phyloP scores from a whole-genome alignment of 2,888 invertebrate genomes.

The Scaptomyza caliginosa region DNA sequence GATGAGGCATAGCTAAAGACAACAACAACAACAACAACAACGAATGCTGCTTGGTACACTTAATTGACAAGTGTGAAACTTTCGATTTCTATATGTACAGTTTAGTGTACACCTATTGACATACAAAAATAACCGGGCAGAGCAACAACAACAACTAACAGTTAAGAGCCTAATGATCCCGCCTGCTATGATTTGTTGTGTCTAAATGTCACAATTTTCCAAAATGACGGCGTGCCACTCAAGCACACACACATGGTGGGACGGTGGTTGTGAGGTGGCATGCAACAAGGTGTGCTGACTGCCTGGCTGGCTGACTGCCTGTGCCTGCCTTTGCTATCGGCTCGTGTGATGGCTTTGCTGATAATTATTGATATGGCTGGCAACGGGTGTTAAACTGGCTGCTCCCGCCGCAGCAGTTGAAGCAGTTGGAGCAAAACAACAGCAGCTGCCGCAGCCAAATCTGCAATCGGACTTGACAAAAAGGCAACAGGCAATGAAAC shows the following conservation, averaged over 20 bases:
- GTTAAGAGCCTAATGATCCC: constrained; percentile 62
- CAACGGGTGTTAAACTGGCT: constrained; percentile 51
- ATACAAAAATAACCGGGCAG: constrained; percentile 53
- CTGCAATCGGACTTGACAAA: constrained; percentile 65
- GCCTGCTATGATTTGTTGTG: constrained; percentile 75
- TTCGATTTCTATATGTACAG: constrained; percentile 66
- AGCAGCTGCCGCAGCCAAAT: constrained; percentile 29
- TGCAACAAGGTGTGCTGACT: constrained; percentile 36
- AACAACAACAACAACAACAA: constrained; percentile 39
- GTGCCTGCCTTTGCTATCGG: constrained; percentile 40
- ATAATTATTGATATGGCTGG: constrained; percentile 59
- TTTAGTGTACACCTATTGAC: constrained; percentile 74
- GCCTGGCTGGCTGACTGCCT: constrained; percentile 5
- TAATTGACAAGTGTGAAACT: constrained; percentile 79
- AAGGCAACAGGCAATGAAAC: constrained; percentile 68
- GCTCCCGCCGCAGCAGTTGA: constrained; percentile 30
- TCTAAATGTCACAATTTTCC: constrained; percentile 77
- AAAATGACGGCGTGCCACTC: constrained; percentile 47
- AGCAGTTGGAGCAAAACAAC: constrained; percentile 3
- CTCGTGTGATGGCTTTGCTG: constrained; percentile 62
- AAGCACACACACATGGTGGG: constrained; percentile 3
- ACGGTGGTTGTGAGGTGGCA: constrained; percentile 13
- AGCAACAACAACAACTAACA: constrained; percentile 21
- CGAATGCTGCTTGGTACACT: constrained; percentile 61
- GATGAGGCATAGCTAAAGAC: constrained; percentile 47